phyloP scores from a whole-genome alignment of 2,888 invertebrate species.

The Brachycybe producta region DNA sequence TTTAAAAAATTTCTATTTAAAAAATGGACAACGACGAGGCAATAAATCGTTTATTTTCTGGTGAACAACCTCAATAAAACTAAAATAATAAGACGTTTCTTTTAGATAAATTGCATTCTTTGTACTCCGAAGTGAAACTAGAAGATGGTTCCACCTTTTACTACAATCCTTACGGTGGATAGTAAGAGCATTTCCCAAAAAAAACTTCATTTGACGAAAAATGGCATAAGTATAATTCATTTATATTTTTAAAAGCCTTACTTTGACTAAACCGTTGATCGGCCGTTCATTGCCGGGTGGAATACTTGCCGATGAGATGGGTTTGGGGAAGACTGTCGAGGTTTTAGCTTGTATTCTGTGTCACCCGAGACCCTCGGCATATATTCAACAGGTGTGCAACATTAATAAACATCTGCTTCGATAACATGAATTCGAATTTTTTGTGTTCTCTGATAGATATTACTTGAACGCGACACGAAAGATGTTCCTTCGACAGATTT shows the following conservation, averaged over 20 bases:
- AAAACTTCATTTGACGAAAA: not conserved
- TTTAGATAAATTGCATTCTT: constrained; percentile 27
- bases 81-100: constrained; percentile 1
- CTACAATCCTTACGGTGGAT: constrained; percentile 39
- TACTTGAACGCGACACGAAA: no score
- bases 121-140: constrained; percentile 30
- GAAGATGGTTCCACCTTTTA: constrained; percentile 30
- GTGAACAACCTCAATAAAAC: no score
- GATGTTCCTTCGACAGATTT: not conserved
- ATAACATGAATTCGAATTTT: no score
- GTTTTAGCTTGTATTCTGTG: constrained; percentile 50
- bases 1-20: no score
- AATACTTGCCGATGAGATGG: constrained; percentile 69
- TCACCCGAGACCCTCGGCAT: constrained; percentile 38
- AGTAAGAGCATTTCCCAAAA: constrained; percentile 19
- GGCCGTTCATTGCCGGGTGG: constrained; percentile 45
- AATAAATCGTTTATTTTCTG: constrained; percentile 12
- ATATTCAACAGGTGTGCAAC: no score
- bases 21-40: no score
- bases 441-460: no score
- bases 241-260: constrained; percentile 25
- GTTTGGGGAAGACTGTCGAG: constrained; percentile 67
- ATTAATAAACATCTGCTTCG: no score
- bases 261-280: constrained; percentile 25
- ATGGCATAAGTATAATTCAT: not conserved